Conservation (phyloP, 2,113 vertebrate species). For the Chionis minor region DNA sequence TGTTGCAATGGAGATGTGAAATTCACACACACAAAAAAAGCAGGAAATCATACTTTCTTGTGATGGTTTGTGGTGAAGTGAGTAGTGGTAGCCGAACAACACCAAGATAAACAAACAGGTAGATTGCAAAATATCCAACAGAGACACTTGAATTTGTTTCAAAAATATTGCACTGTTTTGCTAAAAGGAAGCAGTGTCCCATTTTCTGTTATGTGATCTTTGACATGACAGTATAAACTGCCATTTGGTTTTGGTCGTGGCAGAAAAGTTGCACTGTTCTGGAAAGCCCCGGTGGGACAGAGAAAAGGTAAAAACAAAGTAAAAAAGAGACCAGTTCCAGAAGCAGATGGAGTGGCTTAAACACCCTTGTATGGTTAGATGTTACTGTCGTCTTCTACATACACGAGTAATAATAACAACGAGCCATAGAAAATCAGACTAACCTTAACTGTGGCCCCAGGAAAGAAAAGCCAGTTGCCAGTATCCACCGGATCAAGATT, state of each 20-base stretch:
- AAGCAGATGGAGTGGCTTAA: neutral
- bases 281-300: neutral
- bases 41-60: neutral
- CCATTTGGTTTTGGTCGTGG: neutral
- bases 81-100: neutral
- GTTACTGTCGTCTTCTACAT: neutral
- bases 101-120: neutral
- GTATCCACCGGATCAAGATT: constrained; percentile 93
- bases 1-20: neutral
- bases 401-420: neutral
- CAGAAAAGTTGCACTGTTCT: constrained; percentile 4
- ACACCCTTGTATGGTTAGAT: neutral
- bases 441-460: constrained; percentile 96
- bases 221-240: neutral
- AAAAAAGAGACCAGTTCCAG: neutral
- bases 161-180: neutral
- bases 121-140: neutral
- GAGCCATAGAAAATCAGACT: constrained; percentile 37
- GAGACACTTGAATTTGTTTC: neutral
- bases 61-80: neutral
- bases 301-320: neutral
- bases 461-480: constrained; percentile 98
- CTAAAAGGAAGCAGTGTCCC: neutral
- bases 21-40: neutral
- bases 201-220: constrained; percentile 23